A percentile compares a stretch with the other conserved stretches of the same genome.
Conservation (phyloP, 1,140 invertebrate genomes). For the Periplaneta americana region DNA sequence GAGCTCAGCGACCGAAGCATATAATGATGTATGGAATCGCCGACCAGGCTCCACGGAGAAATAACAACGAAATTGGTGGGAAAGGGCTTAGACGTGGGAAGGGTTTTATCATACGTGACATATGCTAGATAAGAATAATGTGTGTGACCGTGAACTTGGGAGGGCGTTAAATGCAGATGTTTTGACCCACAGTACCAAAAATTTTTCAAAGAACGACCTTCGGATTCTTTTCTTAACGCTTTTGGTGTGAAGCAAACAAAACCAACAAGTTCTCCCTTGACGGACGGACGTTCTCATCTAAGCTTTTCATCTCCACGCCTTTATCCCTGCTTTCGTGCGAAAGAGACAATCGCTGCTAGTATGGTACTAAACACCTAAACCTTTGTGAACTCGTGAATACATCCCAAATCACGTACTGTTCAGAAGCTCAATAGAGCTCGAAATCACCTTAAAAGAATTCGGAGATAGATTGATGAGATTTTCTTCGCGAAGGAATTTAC, state of each 20-base stretch:
- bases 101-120: neutral
- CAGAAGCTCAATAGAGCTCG: too few relatives aligned
- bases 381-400: too few relatives aligned
- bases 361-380: too few relatives aligned
- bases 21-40: too few relatives aligned
- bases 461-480: too few relatives aligned
- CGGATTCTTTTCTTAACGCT: too few relatives aligned
- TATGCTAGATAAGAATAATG: neutral
- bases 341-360: neutral
- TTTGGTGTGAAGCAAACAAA: neutral
- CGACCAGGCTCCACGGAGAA: too few relatives aligned
- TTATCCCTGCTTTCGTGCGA: neutral
- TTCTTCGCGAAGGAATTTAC: too few relatives aligned
- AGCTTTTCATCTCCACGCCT: neutral
- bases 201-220: neutral
- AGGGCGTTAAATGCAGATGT: neutral
- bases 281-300: neutral
- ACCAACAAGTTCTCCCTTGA: neutral
- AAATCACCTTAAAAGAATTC: too few relatives aligned
- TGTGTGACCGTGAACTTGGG: neutral
- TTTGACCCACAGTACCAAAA: neutral
- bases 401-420: too few relatives aligned
- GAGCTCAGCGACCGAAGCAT: neutral
- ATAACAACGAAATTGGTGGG: too few relatives aligned
- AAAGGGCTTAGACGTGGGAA: neutral